A percentile compares a stretch with the other conserved stretches of the same genome.
These are phyloP conservation scores for Eremophila alpestris DNA, from an alignment of 2,797 vertebrate genomes.

Conservation along the genomic window DNA sequence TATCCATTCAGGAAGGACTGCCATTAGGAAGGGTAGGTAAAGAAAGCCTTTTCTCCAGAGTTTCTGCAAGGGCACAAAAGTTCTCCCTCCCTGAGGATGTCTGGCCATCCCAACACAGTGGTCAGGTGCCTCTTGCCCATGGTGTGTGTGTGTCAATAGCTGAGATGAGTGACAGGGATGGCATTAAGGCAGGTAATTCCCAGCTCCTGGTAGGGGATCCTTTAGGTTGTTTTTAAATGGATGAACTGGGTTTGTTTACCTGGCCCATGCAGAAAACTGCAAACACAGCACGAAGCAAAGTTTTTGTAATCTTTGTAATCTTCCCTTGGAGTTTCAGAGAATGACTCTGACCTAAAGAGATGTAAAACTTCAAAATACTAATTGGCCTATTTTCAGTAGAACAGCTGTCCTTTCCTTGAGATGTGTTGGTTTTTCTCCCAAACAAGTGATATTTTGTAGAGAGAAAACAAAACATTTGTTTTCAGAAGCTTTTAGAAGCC, in stretches of 20 bases:
- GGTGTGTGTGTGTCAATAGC: background rate
- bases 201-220: background rate
- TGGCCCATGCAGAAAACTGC: background rate
- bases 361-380: background rate
- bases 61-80: background rate
- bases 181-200: background rate
- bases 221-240: background rate
- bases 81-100: background rate
- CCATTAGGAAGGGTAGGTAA: background rate
- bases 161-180: background rate
- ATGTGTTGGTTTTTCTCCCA: background rate
- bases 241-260: background rate
- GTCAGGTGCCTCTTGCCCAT: background rate
- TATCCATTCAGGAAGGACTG: background rate
- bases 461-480: background rate
- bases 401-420: background rate
- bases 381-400: background rate
- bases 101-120: rapidly evolving
- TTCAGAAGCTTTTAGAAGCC: background rate
- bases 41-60: background rate
- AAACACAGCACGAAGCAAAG: background rate
- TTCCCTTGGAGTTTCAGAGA: background rate
- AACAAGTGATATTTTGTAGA: background rate
- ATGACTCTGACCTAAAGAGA: background rate
- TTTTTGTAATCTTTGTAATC: background rate